Conservation (phyloP, 2,797 vertebrate species). For the Tarsius wallacei region DNA sequence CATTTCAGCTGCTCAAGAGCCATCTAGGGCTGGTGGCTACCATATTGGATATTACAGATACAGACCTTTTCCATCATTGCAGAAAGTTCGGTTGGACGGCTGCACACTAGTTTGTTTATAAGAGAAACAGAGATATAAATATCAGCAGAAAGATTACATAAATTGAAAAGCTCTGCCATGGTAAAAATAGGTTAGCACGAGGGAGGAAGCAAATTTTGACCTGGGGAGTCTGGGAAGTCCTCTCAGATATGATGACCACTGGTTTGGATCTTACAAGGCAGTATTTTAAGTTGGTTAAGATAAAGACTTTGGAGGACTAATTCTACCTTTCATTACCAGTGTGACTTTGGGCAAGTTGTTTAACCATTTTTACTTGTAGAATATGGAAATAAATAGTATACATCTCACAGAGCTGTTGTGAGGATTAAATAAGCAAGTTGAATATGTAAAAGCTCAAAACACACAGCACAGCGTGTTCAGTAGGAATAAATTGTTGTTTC, state of each 20-base stretch:
- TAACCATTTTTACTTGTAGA: background rate
- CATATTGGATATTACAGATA: background rate
- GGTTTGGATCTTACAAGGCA: background rate
- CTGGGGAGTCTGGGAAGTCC: background rate
- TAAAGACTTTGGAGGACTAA: background rate
- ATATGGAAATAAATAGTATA: background rate
- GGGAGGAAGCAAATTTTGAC: conserved; percentile 14
- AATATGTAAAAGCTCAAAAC: background rate
- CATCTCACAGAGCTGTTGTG: background rate
- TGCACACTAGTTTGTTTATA: background rate
- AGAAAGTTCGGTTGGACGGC: background rate
- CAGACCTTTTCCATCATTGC: no score
- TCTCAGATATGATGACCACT: background rate
- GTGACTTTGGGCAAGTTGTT: background rate
- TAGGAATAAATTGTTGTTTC: background rate
- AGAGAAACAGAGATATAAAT: background rate
- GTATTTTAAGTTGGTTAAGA: background rate
- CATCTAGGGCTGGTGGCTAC: background rate
- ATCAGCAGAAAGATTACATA: background rate
- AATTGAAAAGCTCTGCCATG: background rate
- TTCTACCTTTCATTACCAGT: background rate
- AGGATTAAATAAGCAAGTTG: background rate
- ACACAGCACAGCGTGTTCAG: background rate
- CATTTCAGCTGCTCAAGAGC: background rate
- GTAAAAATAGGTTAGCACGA: background rate